phyloP scores from a whole-genome alignment of 2,113 vertebrate species.

The Suricata suricatta region DNA sequence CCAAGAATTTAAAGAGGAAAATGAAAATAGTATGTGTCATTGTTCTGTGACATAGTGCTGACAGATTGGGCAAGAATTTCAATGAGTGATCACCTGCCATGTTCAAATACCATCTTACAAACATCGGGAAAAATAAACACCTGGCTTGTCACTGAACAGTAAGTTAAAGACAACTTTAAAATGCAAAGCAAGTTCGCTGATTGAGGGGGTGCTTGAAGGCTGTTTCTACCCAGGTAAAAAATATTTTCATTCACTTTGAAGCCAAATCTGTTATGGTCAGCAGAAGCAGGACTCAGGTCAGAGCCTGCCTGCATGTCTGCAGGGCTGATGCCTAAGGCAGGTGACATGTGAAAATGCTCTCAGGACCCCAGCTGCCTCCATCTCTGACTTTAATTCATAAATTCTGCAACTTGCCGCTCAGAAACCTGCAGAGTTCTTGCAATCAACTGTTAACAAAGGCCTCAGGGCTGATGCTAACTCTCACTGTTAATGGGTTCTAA shows the following conservation, averaged over 20 bases:
- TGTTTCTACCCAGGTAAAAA: background rate
- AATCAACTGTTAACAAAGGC: too few species aligned
- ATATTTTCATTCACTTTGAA: background rate
- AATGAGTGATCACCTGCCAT: background rate
- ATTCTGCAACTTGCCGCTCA: background rate
- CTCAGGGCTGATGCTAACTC: background rate
- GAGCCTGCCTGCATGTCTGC: too few species aligned
- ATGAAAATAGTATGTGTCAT: background rate
- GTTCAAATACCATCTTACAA: background rate
- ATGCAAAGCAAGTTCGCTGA: background rate
- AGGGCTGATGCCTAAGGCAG: accelerated
- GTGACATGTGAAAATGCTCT: background rate
- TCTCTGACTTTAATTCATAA: background rate
- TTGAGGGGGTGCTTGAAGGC: background rate
- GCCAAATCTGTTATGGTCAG: background rate
- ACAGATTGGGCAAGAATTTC: background rate
- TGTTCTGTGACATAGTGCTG: background rate
- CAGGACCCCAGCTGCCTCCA: background rate
- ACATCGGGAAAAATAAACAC: background rate
- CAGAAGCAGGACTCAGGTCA: background rate
- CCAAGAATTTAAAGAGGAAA: background rate
- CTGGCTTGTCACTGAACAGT: background rate
- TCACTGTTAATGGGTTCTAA: accelerated
- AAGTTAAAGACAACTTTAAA: background rate
- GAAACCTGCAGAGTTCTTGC: background rate